Evolutionary conservation across 1,140 invertebrate genomes (phyloP), one percentile per base, ranked within the genome.

Genomic region (Zaprionus ornatus): DNA sequence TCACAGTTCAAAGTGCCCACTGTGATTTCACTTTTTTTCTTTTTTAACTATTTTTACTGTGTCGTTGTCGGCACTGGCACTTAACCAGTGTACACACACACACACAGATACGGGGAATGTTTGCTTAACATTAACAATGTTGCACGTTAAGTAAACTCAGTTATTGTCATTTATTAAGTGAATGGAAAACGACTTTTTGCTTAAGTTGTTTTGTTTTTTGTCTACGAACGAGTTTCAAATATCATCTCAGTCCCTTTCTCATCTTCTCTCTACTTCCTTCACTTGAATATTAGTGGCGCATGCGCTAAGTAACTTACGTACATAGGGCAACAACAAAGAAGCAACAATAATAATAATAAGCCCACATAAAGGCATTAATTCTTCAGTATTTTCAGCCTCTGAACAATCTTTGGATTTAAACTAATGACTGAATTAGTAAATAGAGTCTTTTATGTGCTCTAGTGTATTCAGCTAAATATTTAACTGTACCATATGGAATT

Each of bases 81-180:
- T 80, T 85, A 77, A 52, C 63, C 40, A 61, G 55, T 65, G 69
- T 42, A 65, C 63, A 67, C 60, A 42, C 42, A 48, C 60, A 69
- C 37, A 61, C 50, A 10, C 25, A 45, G 15, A 74, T 42, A 48
- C 37, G 60, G 63, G 63, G 61, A 79, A 63, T 76, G 48, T 85
- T 72, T 79, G 52, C 79, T 82, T 73, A 79, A 80, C 92, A 74
- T 93, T 88, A 76, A 91, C 50, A 64, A 57, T 72, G 54, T 77
- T 60, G 40, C 62, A 60, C 69, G 83, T 80, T 86, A 79, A 88
- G 84, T 62, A 88, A 86, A 88, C 84, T 74, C 56, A 79, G 77
- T 86, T 86, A 83, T 88, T 86, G 83, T 88, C 80, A 79, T 88
- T 86, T 83, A 84, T 84, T 87, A 87, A 87, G 83, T 88, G 83